Evolutionary conservation across 1,140 invertebrate species (phyloP).

Genomic region (Drosophila tropicalis): DNA sequence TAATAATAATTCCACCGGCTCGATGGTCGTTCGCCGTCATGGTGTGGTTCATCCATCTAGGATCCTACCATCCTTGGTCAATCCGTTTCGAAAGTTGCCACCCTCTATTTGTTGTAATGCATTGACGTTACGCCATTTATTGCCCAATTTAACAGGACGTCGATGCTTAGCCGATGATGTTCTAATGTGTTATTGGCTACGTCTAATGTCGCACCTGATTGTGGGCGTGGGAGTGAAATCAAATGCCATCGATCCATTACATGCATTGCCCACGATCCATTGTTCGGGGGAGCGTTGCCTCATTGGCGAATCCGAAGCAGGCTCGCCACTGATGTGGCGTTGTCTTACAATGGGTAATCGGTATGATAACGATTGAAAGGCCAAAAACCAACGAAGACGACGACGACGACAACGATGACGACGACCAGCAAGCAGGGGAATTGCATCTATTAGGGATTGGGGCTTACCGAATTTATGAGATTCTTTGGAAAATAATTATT

Average conservation of each 20-base stretch:
- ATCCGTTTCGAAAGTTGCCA: neutral
- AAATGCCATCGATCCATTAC: neutral
- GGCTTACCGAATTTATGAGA: neutral
- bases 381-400: no score
- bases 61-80: neutral
- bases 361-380: neutral
- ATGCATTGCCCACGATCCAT: conserved; percentile 8
- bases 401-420: no score
- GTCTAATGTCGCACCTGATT: neutral
- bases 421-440: neutral
- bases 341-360: conserved; percentile 8
- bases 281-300: conserved; percentile 22
- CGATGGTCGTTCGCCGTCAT: neutral
- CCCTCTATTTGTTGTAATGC: neutral
- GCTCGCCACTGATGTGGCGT: conserved; percentile 20
- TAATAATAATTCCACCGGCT: neutral
- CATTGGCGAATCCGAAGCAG: neutral
- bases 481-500: neutral
- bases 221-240: neutral
- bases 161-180: conserved; percentile 8
- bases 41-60: neutral
- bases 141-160: neutral
- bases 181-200: conserved; percentile 16
- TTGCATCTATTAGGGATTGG: neutral
- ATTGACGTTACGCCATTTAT: neutral